Evolutionary conservation across 2,888 invertebrate genomes (phyloP).

Genomic region (Hedychridium roseum): DNA sequence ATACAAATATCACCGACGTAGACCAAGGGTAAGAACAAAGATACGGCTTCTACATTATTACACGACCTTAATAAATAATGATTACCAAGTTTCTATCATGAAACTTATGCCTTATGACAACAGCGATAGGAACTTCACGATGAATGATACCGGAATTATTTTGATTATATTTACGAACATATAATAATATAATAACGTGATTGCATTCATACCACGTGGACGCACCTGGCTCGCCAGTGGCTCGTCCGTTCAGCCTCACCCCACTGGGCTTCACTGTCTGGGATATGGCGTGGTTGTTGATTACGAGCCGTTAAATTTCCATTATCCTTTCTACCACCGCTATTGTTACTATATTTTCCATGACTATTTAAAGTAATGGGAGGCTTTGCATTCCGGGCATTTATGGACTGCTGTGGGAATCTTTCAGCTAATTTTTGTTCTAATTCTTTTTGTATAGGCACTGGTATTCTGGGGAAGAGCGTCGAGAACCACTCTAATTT

Average conservation of each 20-base stretch:
- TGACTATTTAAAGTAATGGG: conserved; percentile 60
- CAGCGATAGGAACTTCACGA: too few species aligned
- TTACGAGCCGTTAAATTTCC: conserved; percentile 46
- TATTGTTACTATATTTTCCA: conserved; percentile 52
- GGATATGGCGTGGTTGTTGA: conserved; percentile 57
- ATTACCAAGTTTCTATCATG: too few species aligned
- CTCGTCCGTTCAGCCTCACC: conserved; percentile 63
- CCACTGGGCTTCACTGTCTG: conserved; percentile 62
- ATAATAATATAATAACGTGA: conserved; percentile 60
- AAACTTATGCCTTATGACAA: too few species aligned
- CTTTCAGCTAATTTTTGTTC: conserved; percentile 76
- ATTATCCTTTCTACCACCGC: conserved; percentile 52
- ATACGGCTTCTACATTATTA: too few species aligned
- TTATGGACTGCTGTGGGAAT: conserved; percentile 67
- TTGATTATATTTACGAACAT: too few species aligned
- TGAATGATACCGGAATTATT: too few species aligned
- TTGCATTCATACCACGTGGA: conserved; percentile 61
- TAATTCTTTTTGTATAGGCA: conserved; percentile 94
- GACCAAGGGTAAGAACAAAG: too few species aligned
- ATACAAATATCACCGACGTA: too few species aligned
- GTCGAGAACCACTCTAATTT: conserved; percentile 99
- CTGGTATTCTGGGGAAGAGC: conserved; percentile 97
- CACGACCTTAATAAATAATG: too few species aligned
- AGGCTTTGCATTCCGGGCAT: conserved; percentile 58
- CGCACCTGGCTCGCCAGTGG: conserved; percentile 64